Conservation (phyloP, 1,140 invertebrate species). For the Eumeta japonica region DNA sequence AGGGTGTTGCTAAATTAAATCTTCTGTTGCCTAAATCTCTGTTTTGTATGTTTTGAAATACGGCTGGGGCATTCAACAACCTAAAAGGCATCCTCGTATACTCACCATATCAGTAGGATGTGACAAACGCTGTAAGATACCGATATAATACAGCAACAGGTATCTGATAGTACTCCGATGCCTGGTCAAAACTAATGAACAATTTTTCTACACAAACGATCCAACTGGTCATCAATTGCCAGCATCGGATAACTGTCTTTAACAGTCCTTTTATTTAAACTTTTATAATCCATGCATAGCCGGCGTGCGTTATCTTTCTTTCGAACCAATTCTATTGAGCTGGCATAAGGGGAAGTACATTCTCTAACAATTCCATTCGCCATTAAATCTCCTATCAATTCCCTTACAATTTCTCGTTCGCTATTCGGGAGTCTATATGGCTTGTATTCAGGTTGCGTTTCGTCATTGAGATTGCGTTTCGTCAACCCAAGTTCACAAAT, state of each 20-base stretch:
- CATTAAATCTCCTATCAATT: constrained; percentile 10
- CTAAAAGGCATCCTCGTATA: no score
- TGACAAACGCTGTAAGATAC: constrained; percentile 4
- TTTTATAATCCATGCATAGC: constrained; percentile 18
- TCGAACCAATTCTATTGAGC: constrained; percentile 14
- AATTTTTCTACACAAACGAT: constrained; percentile 2
- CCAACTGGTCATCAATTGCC: constrained; percentile 5
- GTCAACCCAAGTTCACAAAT: no score
- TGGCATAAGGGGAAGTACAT: constrained; percentile 11
- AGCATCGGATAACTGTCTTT: constrained; percentile 4
- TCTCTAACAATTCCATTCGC: constrained; percentile 9
- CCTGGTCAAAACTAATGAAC: not conserved
- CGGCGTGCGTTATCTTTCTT: constrained; percentile 18
- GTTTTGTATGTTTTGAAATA: no score
- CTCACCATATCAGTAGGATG: no score
- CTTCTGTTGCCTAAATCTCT: no score
- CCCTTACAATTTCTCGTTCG: constrained; percentile 8
- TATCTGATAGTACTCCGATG: constrained; percentile 6
- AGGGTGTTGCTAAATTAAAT: no score
- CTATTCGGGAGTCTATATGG: constrained; percentile 4
- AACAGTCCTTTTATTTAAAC: constrained; percentile 5
- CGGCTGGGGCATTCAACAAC: no score
- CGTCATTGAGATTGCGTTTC: constrained; percentile 3
- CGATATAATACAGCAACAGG: not conserved
- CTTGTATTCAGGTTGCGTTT: constrained; percentile 1